A percentile compares a stretch with the other conserved stretches of the same genome.
phyloP scores from a whole-genome alignment of 1,140 invertebrate species.

The Leptonema lineaticorne region DNA sequence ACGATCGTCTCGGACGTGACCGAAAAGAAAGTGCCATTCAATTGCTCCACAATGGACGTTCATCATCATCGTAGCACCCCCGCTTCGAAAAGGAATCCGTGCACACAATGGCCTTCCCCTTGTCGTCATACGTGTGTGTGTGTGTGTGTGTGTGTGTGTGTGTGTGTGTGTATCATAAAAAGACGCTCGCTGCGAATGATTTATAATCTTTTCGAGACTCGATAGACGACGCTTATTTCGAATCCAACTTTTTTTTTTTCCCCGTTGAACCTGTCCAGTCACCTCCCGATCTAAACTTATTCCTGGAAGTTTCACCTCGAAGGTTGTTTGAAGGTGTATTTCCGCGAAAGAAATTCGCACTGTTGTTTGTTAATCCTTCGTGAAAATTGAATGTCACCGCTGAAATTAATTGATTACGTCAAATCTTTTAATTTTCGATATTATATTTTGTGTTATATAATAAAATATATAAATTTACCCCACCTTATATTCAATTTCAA shows the following conservation, averaged over 20 bases:
- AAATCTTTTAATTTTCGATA: too few relatives aligned
- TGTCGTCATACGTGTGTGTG: too few relatives aligned
- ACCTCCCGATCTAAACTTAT: too few relatives aligned
- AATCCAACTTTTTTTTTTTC: neutral
- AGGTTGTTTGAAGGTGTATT: neutral
- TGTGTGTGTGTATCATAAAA: too few relatives aligned
- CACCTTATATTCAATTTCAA: too few relatives aligned
- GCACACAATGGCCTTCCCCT: conserved; percentile 3
- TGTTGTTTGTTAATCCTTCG: too few relatives aligned
- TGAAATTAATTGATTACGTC: too few relatives aligned
- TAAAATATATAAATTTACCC: too few relatives aligned
- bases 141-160: too few relatives aligned
- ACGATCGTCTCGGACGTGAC: neutral
- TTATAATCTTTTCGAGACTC: neutral
- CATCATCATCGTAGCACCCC: neutral
- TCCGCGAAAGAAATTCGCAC: too few relatives aligned
- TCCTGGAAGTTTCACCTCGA: neutral
- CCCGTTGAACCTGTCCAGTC: neutral
- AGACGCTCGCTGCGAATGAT: neutral
- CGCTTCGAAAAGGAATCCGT: conserved; percentile 3
- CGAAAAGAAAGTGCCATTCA: conserved; percentile 14
- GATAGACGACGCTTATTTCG: neutral
- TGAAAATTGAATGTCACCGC: too few relatives aligned
- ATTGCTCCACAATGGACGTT: conserved; percentile 7
- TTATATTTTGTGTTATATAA: too few relatives aligned